These are phyloP conservation scores for Neodontobutis hainanensis DNA, from an alignment of 2,113 vertebrate species.

Conservation along the genomic window DNA sequence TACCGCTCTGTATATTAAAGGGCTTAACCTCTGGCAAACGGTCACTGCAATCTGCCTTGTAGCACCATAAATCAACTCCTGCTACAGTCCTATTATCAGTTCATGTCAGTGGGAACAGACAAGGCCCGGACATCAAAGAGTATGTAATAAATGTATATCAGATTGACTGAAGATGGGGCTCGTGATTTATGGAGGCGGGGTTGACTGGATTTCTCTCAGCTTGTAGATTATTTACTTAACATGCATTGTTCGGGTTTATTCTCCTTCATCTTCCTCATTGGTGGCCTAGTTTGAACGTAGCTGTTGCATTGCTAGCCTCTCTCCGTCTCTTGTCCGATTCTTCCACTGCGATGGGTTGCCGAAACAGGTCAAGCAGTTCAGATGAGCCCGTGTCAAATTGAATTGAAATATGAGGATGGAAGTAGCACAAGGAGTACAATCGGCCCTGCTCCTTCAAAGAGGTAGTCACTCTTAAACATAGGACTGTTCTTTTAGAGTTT, in stretches of 20 bases:
- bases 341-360: conserved; percentile 45
- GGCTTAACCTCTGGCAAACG: conserved; percentile 61
- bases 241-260: conserved; percentile 48
- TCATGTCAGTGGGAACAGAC: conserved; percentile 53
- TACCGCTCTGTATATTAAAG: conserved; percentile 57
- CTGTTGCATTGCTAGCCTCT: conserved; percentile 49
- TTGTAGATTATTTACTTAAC: conserved; percentile 68
- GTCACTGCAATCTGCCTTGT: conserved; percentile 60
- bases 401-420: conserved; percentile 50
- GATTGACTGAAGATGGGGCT: conserved; percentile 39
- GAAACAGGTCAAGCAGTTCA: conserved; percentile 62
- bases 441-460: conserved; percentile 24
- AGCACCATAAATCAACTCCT: conserved; percentile 63
- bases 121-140: conserved; percentile 8
- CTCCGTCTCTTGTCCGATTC: conserved; percentile 9
- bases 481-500: conserved; percentile 7
- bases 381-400: conserved; percentile 51
- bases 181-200: conserved; percentile 18
- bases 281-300: conserved; percentile 53
- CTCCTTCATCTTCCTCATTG: conserved; percentile 19
- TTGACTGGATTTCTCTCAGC: conserved; percentile 36
- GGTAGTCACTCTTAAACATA: conserved; percentile 34
- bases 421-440: conserved; percentile 30
- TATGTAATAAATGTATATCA: conserved; percentile 8
- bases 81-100: conserved; percentile 52